Percentiles rank a stretch among this genome's conserved stretches.
Conservation (phyloP, 2,113 vertebrate genomes). For the Caretta caretta region DNA sequence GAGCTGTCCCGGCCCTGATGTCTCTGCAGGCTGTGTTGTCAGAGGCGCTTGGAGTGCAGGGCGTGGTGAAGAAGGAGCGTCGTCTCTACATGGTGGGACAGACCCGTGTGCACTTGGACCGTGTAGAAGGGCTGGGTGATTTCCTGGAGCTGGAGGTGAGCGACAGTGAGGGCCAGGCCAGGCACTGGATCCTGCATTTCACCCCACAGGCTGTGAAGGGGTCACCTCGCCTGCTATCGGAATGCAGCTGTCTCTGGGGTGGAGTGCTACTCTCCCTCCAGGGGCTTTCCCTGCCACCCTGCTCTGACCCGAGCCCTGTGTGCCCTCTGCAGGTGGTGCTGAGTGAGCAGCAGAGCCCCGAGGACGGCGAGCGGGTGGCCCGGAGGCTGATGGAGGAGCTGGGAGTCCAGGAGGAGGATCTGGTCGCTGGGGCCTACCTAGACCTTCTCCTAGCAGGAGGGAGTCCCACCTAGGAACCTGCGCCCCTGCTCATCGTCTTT, state of each 20-base stretch:
- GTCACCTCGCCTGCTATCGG: neutral
- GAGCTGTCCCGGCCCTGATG: too few relatives aligned
- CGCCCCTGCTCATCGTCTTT: neutral
- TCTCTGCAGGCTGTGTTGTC: slow-evolving; percentile 70
- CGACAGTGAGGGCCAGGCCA: fast-evolving
- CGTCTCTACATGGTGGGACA: slow-evolving; percentile 85
- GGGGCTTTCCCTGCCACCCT: neutral
- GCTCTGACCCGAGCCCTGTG: fast-evolving
- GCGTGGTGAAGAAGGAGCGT: slow-evolving; percentile 83
- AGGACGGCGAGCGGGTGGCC: slow-evolving; percentile 82
- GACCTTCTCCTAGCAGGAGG: slow-evolving; percentile 78
- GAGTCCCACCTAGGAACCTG: neutral
- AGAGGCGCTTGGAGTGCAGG: slow-evolving; percentile 82
- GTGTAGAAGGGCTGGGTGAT: slow-evolving; percentile 84
- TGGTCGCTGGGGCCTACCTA: slow-evolving; percentile 85
- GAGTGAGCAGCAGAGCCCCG: slow-evolving; percentile 77
- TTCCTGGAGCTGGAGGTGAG: slow-evolving; percentile 90
- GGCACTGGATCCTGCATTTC: too few relatives aligned
- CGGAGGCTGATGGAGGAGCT: slow-evolving; percentile 81
- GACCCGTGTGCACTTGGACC: slow-evolving; percentile 87
- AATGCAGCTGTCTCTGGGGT: neutral
- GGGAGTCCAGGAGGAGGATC: slow-evolving; percentile 75
- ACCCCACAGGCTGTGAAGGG: too few relatives aligned
- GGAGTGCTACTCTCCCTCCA: neutral
- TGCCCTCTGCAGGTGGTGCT: slow-evolving; percentile 81